Evolutionary conservation across 2,113 vertebrate genomes (phyloP).

Genomic region (Sebastes fasciatus): DNA sequence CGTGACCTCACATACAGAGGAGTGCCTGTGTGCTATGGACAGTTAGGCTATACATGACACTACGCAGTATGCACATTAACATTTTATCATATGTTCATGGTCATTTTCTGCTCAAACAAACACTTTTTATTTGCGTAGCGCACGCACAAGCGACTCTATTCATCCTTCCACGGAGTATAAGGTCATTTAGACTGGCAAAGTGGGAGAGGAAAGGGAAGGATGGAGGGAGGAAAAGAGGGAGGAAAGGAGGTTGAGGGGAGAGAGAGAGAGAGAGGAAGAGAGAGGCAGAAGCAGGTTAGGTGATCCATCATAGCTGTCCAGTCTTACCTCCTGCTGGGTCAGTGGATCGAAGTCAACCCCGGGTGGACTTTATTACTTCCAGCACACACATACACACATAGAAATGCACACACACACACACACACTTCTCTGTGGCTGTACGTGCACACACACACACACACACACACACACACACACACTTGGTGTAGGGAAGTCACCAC

Average conservation of each 20-base stretch:
- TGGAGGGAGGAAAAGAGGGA: slow-evolving; percentile 70
- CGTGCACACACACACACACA: slow-evolving; percentile 36
- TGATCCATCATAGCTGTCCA: slow-evolving; percentile 98
- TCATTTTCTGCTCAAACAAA: slow-evolving; percentile 71
- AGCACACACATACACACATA: slow-evolving; percentile 70
- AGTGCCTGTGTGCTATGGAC: slow-evolving; percentile 41
- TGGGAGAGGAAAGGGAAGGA: slow-evolving; percentile 73
- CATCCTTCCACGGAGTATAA: slow-evolving; percentile 71
- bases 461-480: slow-evolving; percentile 38
- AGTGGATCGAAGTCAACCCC: slow-evolving; percentile 91
- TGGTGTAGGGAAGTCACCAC: slow-evolving; percentile 56
- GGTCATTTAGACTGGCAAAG: slow-evolving; percentile 81
- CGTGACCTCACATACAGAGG: slow-evolving; percentile 65
- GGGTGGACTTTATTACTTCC: slow-evolving; percentile 95
- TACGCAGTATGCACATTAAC: slow-evolving; percentile 46
- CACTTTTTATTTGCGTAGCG: slow-evolving; percentile 66
- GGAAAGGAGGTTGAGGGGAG: slow-evolving; percentile 76
- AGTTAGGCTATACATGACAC: slow-evolving; percentile 51
- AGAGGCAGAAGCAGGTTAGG: slow-evolving; percentile 86
- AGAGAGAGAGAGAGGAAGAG: slow-evolving; percentile 72
- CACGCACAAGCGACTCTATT: slow-evolving; percentile 69
- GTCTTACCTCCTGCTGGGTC: slow-evolving; percentile 91
- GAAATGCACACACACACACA: slow-evolving; percentile 32
- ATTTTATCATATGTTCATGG: slow-evolving; percentile 68
- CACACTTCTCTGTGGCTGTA: slow-evolving; percentile 25